A percentile compares a stretch with the other conserved stretches of the same genome.
Evolutionary conservation across 2,113 vertebrate genomes (phyloP).

Genomic region (Pitta sordida): DNA sequence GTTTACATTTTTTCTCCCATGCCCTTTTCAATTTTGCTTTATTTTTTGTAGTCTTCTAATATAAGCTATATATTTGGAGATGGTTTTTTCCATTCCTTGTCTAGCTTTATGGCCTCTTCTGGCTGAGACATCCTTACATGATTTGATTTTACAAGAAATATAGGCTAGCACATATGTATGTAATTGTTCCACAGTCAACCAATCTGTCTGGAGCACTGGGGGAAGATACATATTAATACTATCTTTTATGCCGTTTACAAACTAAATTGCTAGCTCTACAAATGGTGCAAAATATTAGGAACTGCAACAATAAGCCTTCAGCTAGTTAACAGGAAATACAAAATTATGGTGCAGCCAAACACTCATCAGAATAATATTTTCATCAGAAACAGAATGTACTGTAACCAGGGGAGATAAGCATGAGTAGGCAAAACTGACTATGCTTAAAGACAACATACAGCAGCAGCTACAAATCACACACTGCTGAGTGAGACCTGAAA

Average conservation of each 20-base stretch:
- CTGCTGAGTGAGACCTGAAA: constrained; percentile 11
- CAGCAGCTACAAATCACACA: neutral
- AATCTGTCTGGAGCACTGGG: neutral
- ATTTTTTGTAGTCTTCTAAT: constrained; percentile 69
- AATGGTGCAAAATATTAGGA: constrained; percentile 36
- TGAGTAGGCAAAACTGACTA: constrained; percentile 11
- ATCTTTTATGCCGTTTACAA: constrained; percentile 11
- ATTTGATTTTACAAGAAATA: constrained; percentile 54
- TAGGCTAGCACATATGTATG: constrained; percentile 17
- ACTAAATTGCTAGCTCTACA: neutral
- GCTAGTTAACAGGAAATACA: neutral
- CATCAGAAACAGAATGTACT: constrained; percentile 10
- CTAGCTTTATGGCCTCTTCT: constrained; percentile 72
- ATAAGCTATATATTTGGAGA: constrained; percentile 56
- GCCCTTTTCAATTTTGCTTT: constrained; percentile 54
- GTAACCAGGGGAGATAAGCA: constrained; percentile 17
- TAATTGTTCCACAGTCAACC: constrained; percentile 27
- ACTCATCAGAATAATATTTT: constrained; percentile 15
- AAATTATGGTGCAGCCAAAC: neutral
- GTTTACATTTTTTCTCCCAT: constrained; percentile 65
- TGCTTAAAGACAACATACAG: neutral
- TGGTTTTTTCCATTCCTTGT: constrained; percentile 69
- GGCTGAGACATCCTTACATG: constrained; percentile 14
- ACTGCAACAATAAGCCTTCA: neutral
- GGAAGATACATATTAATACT: neutral